Evolutionary conservation across 2,888 invertebrate species (phyloP), one percentile per base, ranked within the genome.

Genomic region (Tetrapedia diversipes): DNA sequence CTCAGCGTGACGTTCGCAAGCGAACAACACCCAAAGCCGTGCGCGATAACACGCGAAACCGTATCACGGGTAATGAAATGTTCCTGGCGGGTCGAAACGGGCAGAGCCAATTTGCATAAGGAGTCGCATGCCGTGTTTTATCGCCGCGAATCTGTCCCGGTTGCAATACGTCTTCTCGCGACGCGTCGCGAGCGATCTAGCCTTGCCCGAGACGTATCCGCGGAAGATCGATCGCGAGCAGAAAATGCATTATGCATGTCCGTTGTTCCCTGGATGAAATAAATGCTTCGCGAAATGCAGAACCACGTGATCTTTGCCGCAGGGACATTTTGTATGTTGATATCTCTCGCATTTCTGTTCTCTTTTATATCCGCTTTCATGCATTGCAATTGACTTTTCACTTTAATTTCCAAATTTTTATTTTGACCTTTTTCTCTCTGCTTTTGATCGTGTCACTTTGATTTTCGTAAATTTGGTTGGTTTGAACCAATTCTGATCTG

Each of bases 241-340:
- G 54, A 78, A 56, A 72, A 69, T 79, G 73, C 63, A 78, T 79
- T 57, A 79, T 79, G 49, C 73, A 79, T 73, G n/a, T 19, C 39
- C 39, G 39, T 16, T 14, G 10, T 19, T 22, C 24, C 37, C 14
- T 37, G 24, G 72, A 64, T 67, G n/a, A n/a, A 71, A 69, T 68
- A 71, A 59, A 51, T 39, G 49, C n/a, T 47, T 22, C 16, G 51
- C n/a, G 14, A 45, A 59, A 71, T 66, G 45, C 56, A 63, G 34
- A 43, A 32, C 61, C 14, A 11, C 34, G 54, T 37, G 54, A 69
- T 60, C 43, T 39, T 39, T 76, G 57, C 61, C 14, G 22, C 7
- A 14, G 39, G n/a, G 16, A 57, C 22, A 14, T 29, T 59, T 24
- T 29, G 19, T 19, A n/a, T n/a, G n/a, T n/a, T n/a, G n/a, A n/a